Evolutionary conservation across 2,113 vertebrate genomes (phyloP), one percentile per base, ranked within the genome.

Genomic region (Anguilla rostrata): DNA sequence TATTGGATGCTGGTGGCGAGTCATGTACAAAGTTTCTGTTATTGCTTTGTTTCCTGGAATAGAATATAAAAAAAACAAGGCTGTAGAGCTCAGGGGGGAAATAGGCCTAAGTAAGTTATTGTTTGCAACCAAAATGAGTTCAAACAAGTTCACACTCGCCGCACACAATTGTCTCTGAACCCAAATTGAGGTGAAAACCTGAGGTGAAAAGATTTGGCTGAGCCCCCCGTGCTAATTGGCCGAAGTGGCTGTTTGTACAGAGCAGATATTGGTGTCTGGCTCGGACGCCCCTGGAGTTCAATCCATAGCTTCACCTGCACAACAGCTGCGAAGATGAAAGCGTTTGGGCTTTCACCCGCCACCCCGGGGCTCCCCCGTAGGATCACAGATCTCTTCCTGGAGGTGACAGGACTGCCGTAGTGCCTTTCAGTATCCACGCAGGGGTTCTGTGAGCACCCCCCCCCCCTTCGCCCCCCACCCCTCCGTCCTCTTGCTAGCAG

Each of bases 361-460:
- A 85, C 92, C 92, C 89, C 63, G n/a, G 91, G 90, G 91, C 90
- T 88, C 18, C 18, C 90, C 91, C 87, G 91, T 91, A 90, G 87
- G 92, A 92, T 93, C 91, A 87, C 71, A 91, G 88, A 90, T 81
- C 89, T 34, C 89, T 89, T 78, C 88, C 83, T 29, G 53, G 83
- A 39, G 39, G 82, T 16, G 49, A 16, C 56, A 41, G 20, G 85
- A 83, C 60, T 43, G 43, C 41, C 22, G 56, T 60, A 87, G n/a
- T 20, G 22, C 46, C 46, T 46, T 78, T 83, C 39, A 82, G 71
- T 46, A 46, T 46, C 78, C 84, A 91, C 91, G 91, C 86, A 43
- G 80, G 80, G 80, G 34, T 22, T 40, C 80, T 46, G 8, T 6
- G 26, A 22, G 20, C 39, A 81, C 79, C 7, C 14, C 20, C 9